Evolutionary conservation across 30 jellyfish, hydroid and myxozoan genomes (phyloP).

Genomic region (Turritopsis dohrnii): DNA sequence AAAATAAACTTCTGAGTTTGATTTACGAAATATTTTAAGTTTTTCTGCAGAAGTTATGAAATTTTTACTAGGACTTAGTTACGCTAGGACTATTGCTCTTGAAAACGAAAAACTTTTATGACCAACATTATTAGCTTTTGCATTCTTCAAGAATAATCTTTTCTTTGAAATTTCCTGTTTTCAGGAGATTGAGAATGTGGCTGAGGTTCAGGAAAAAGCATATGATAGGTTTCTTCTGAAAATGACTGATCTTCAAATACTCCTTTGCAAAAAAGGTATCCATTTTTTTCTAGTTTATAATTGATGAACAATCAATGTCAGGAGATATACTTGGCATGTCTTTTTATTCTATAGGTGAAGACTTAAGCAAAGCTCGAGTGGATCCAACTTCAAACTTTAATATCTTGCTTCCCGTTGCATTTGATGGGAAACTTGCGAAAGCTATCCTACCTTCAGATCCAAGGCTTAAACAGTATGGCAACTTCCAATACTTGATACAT

Average conservation of each 20-base stretch:
- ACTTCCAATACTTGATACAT: not conserved
- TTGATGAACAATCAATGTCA: not conserved
- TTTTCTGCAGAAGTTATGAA: too few species aligned
- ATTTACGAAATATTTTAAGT: too few species aligned
- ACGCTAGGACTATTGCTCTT: too few species aligned
- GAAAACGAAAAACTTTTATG: too few species aligned
- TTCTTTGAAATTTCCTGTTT: not conserved
- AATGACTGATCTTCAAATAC: constrained; percentile 68
- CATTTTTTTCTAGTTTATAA: not conserved
- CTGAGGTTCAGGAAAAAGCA: constrained; percentile 78
- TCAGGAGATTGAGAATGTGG: constrained; percentile 71
- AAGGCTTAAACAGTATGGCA: constrained; percentile 77
- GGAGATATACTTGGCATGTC: not conserved
- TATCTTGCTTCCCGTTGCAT: constrained; percentile 71
- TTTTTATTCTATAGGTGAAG: constrained; percentile 37
- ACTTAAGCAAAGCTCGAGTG: constrained; percentile 60
- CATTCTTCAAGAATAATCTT: too few species aligned
- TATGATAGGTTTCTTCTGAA: constrained; percentile 67
- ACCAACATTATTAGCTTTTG: too few species aligned
- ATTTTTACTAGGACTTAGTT: too few species aligned
- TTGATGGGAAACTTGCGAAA: constrained; percentile 80
- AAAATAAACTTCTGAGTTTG: too few species aligned
- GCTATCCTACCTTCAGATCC: constrained; percentile 93
- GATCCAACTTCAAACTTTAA: constrained; percentile 44
- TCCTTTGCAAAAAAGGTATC: constrained; percentile 65